Base-by-base conservation (phyloP, 2,797 vertebrate genomes). In the Ptychobarbus kaznakovi region DNA sequence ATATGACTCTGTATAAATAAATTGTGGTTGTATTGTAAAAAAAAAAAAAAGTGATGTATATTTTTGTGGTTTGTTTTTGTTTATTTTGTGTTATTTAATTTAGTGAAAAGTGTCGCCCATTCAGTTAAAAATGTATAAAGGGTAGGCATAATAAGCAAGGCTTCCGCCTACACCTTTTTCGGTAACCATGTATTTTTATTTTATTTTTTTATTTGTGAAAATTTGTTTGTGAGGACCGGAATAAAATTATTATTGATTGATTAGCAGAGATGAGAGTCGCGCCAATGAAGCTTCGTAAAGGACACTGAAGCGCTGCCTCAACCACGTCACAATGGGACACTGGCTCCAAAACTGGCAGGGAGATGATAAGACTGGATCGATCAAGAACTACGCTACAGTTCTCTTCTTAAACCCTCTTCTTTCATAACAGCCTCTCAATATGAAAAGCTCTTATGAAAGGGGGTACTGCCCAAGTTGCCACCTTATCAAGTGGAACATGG, bases 401-500 rank as follows among this genome's bases (percentile, higher is more conserved):
- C 61, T 49, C 65, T 18, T 66, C 58, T 49, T 49, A 75, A 61
- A 72, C 28, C 22, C 32, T 32, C 32, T 76, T 66, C 44, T 76
- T 66, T 53, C 18, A 65, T 83, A 40, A 75, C 58, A 6, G 58
- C 56, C 72, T 66, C 82, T 83, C 15, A 12, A 40, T 76, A 5
- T 66, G 61, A 53, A 42, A 53, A 68, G 82, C 72, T 83, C 44
- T 51, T 20, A 44, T 53, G 46, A 84, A 74, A 32, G 38, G 32
- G 25, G 35, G 38, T 20, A 42, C 35, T 46, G 63, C 74, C 49
- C 35, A 53, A 69, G 63, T 28, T 32, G 44, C 32, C 46, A 56
- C 16, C 74, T 56, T 69, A 44, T 77, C 63, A 58, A 77, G 32
- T 40, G 46, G 15, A 83, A 44, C 4, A 3, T 10, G 22, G 61